Conservation (phyloP, 2,113 vertebrate species). For the Stictonetta naevosa region DNA sequence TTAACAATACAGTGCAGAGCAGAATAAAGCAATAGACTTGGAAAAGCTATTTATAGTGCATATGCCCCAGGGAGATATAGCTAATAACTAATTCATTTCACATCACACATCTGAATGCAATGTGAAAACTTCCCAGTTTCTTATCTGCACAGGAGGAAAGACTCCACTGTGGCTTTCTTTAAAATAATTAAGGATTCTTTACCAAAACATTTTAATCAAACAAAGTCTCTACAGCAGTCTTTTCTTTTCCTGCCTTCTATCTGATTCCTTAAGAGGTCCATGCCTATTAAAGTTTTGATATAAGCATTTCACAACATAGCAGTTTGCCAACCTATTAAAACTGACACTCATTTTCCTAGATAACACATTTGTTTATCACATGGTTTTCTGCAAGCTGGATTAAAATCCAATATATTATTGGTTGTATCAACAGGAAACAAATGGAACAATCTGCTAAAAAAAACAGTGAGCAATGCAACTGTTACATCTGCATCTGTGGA, state of each 20-base stretch:
- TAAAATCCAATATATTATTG: constrained; percentile 1
- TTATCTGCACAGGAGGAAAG: constrained; percentile 45
- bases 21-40: constrained; percentile 28
- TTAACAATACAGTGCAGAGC: not conserved
- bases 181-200: constrained; percentile 62
- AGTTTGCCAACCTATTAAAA: not conserved
- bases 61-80: not conserved
- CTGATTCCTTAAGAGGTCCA: not conserved
- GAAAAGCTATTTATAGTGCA: constrained; percentile 62
- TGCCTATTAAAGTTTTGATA: not conserved
- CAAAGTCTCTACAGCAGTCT: not conserved
- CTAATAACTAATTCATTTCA: constrained; percentile 64
- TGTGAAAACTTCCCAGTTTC: constrained; percentile 44
- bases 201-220: constrained; percentile 64
- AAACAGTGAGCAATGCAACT: not conserved
- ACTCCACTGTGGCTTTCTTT: constrained; percentile 17
- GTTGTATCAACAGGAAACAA: not conserved
- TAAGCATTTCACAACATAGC: not conserved
- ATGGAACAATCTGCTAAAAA: not conserved
- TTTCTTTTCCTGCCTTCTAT: not conserved
- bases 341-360: not conserved
- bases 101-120: constrained; percentile 25
- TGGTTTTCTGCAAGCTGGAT: not conserved
- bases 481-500: not conserved
- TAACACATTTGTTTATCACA: not conserved